A percentile compares a stretch with the other conserved stretches of the same genome.
phyloP scores from a whole-genome alignment of 2,113 vertebrate species.

The Leptosomus discolor region DNA sequence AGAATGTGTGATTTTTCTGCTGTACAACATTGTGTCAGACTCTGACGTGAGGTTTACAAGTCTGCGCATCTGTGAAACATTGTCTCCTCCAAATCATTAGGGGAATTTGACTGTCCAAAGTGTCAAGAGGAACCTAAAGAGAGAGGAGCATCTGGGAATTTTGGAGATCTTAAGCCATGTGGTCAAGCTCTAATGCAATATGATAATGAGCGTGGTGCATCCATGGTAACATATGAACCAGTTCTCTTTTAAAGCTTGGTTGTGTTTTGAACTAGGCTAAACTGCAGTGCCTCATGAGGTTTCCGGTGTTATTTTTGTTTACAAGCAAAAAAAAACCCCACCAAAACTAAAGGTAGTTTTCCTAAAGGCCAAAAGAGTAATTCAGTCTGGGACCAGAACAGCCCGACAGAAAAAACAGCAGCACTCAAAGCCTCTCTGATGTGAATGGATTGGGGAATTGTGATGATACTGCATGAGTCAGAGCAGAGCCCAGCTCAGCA shows the following conservation, averaged over 20 bases:
- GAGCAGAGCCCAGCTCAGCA: constrained; percentile 52
- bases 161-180: background rate
- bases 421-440: constrained; percentile 55
- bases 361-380: background rate
- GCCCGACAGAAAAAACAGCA: too few species aligned
- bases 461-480: constrained; percentile 62
- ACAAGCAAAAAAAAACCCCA: background rate
- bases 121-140: background rate
- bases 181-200: background rate
- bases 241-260: background rate
- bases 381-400: constrained; percentile 48
- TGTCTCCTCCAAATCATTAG: background rate
- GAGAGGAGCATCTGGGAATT: background rate
- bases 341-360: background rate
- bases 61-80: background rate
- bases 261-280: background rate
- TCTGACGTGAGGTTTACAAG: background rate
- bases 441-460: constrained; percentile 7
- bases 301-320: constrained; percentile 30
- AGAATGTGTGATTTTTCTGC: background rate
- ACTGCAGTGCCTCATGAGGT: background rate
- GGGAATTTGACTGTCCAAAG: background rate
- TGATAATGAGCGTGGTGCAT: background rate
- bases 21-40: background rate
- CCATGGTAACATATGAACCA: background rate